Evolutionary conservation across 37 sponge, comb jelly and placozoan species (phyloP), one percentile per base, ranked within the genome.

Genomic region (Amphimedon queenslandica): DNA sequence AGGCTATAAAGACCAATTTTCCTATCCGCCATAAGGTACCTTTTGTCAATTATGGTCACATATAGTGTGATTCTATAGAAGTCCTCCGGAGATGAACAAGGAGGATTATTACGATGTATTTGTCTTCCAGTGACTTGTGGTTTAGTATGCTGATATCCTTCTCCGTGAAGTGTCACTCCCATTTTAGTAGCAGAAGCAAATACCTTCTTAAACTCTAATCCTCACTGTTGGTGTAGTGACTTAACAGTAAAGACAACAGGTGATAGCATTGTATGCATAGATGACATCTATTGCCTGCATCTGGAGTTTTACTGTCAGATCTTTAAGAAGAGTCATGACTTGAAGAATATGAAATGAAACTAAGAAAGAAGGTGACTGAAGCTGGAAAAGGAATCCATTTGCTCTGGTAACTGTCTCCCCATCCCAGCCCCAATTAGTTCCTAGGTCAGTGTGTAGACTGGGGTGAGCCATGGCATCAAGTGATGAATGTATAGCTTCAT

Each of bases 371-470:
- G 79, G 77, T 34, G 77, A 84, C 57, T 77, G 40, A 37, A 84
- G 41, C 55, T 84, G 85, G 55, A 43, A 72, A n/a, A 77, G 74
- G 47, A 84, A 84, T 3, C 85, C 69, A 40, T 71, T 77, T 27
- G 78, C 85, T 64, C 71, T 77, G 53, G 78, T 77, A 3, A 84
- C 4, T 24, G 78, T 76, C 25, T 80, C 88, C 29, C 63, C 55
- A 75, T 87, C 88, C 88, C 88, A 87, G 8, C 37, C 76, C 82
- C 88, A 87, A 25, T 80, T 60, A 31, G 75, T 80, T 32, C 43
- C 42, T 40, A 41, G 70, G 38, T 69, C 29, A n/a, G 34, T 18
- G 28, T 40, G 29, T 21, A 28, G 24, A 37, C 34, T 2, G 25
- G 70, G 70, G 38, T 40, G 42, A 24, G 20, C 24, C 27, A 69